phyloP scores from a whole-genome alignment of 2,888 invertebrate species.

The Heteropelma amictum region DNA sequence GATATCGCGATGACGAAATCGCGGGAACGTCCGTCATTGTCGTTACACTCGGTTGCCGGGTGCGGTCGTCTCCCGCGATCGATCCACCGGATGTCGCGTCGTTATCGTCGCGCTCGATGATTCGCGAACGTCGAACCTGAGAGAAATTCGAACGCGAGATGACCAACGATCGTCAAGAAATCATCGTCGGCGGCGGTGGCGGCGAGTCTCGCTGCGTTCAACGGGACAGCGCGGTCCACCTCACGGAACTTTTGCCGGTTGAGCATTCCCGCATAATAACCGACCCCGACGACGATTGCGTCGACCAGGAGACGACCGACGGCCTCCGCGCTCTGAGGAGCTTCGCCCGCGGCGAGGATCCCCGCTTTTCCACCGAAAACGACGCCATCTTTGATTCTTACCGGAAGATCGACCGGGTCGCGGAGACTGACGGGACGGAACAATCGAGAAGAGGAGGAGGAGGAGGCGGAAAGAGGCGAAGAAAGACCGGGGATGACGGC shows the following conservation, averaged over 20 bases:
- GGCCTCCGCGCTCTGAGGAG: conserved; percentile 72
- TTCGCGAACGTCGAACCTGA: conserved; percentile 66
- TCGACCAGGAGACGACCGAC: conserved; percentile 68
- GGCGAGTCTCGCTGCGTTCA: conserved; percentile 58
- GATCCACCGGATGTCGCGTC: too few relatives aligned
- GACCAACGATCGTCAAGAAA: conserved; percentile 64
- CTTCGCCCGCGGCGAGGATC: conserved; percentile 62
- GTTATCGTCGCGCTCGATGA: neutral
- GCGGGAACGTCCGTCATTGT: neutral
- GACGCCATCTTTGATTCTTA: conserved; percentile 53
- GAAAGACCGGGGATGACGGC: neutral
- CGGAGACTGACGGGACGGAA: too few relatives aligned
- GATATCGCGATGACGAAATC: neutral
- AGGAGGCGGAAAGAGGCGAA: conserved; percentile 46
- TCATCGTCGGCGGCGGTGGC: too few relatives aligned
- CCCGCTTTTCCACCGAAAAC: conserved; percentile 52
- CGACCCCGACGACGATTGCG: conserved; percentile 52
- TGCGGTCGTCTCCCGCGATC: too few relatives aligned
- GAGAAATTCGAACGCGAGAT: conserved; percentile 48
- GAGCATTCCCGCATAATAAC: conserved; percentile 72
- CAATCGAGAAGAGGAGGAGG: too few relatives aligned
- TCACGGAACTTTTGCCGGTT: conserved; percentile 74
- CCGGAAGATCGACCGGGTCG: conserved; percentile 38
- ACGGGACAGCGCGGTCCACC: conserved; percentile 69
- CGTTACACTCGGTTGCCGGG: too few relatives aligned